phyloP scores from a whole-genome alignment of 2,797 vertebrate genomes.

The Malacoctenus gilli region DNA sequence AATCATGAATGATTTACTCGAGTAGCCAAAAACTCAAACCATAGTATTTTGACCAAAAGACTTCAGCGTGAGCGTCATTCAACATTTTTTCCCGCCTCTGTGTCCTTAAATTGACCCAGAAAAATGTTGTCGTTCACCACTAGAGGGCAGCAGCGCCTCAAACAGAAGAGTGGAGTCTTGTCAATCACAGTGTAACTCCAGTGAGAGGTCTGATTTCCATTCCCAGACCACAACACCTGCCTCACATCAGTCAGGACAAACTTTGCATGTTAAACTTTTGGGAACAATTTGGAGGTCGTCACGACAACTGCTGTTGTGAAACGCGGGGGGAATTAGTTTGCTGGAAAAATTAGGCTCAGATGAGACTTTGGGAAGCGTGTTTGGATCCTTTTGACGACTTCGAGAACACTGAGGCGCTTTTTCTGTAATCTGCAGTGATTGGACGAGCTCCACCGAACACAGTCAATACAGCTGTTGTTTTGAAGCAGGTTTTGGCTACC shows the following conservation, averaged over 20 bases:
- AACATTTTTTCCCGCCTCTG: neutral
- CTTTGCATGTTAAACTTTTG: constrained; percentile 4
- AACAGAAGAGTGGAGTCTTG: neutral
- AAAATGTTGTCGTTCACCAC: constrained; percentile 29
- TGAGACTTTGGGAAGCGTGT: constrained; percentile 25
- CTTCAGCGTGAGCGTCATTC: too few species aligned
- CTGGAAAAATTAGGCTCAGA: constrained; percentile 25
- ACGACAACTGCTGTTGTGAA: constrained; percentile 9
- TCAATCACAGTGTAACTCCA: constrained; percentile 4
- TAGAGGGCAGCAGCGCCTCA: constrained; percentile 44
- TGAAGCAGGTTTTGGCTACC: constrained; percentile 51
- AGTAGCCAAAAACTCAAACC: too few species aligned
- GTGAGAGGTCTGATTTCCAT: constrained; percentile 5
- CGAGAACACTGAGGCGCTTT: constrained; percentile 38
- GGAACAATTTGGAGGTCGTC: constrained; percentile 26
- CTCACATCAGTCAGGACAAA: constrained; percentile 31
- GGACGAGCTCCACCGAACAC: constrained; percentile 41
- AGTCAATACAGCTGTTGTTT: constrained; percentile 38
- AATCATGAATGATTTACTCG: too few species aligned
- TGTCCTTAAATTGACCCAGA: constrained; percentile 3
- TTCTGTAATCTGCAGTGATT: constrained; percentile 30
- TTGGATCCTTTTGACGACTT: constrained; percentile 31
- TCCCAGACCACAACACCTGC: constrained; percentile 21
- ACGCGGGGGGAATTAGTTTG: constrained; percentile 47
- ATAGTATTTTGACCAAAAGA: too few species aligned